These are phyloP conservation scores for Heliconius melpomene DNA, from an alignment of 1,140 invertebrate genomes.

Conservation along the genomic window DNA sequence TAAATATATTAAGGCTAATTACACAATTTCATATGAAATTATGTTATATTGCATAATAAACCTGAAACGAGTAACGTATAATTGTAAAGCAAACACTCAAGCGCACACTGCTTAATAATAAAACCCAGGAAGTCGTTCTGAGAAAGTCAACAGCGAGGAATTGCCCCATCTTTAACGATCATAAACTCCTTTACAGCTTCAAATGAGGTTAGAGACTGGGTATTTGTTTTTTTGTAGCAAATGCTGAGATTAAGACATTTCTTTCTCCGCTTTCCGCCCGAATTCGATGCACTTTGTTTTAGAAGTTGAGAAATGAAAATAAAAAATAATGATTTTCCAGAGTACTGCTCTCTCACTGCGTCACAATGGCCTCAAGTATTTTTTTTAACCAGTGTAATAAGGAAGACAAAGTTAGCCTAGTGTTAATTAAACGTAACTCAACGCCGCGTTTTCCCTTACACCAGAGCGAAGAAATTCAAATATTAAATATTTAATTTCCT, in stretches of 20 bases:
- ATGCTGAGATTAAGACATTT: not conserved
- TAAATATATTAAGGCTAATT: not conserved
- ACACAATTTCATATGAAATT: constrained; percentile 12
- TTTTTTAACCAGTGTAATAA: too few relatives aligned
- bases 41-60: not conserved
- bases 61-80: not conserved
- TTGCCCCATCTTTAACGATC: constrained; percentile 54
- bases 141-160: constrained; percentile 54
- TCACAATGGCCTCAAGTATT: too few relatives aligned
- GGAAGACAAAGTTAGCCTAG: too few relatives aligned
- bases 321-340: too few relatives aligned
- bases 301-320: too few relatives aligned
- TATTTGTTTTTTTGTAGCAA: not conserved
- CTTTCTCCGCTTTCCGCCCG: too few relatives aligned
- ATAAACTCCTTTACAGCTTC: constrained; percentile 55
- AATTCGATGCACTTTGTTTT: too few relatives aligned
- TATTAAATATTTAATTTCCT: not conserved
- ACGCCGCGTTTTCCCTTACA: not conserved
- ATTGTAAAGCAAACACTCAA: constrained; percentile 3
- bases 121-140: constrained; percentile 47
- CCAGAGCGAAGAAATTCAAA: not conserved
- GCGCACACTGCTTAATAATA: constrained; percentile 29
- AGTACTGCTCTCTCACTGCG: too few relatives aligned
- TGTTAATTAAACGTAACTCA: not conserved
- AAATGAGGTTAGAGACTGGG: constrained; percentile 51